A percentile compares a stretch with the other conserved stretches of the same genome.
phyloP scores from a whole-genome alignment of 2,113 vertebrate genomes.

The Paraplagusia blochii region DNA sequence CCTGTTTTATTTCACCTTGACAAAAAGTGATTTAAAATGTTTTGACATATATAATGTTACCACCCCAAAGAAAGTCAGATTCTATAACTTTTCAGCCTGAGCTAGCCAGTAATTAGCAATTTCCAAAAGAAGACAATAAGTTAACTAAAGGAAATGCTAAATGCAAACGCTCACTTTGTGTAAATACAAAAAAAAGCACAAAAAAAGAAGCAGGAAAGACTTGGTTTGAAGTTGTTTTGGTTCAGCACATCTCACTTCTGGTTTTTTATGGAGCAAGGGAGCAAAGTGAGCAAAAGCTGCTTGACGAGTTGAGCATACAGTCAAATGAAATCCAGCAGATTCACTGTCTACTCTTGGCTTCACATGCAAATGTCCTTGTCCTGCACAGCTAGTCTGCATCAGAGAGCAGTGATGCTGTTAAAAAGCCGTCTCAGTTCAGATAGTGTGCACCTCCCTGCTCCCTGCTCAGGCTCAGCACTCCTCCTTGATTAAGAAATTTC shows the following conservation, averaged over 20 bases:
- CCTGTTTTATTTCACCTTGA: too few species aligned
- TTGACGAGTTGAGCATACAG: constrained; percentile 2
- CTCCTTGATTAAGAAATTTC: constrained; percentile 20
- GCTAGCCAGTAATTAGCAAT: too few species aligned
- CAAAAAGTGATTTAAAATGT: too few species aligned
- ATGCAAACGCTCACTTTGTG: too few species aligned
- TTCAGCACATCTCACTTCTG: constrained; percentile 23
- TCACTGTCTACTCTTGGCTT: constrained; percentile 1
- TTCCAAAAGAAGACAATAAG: too few species aligned
- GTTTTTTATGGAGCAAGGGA: constrained; percentile 5
- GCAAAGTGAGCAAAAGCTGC: constrained; percentile 27
- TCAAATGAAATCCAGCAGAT: constrained; percentile 16
- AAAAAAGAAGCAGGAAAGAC: too few species aligned
- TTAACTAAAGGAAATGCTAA: too few species aligned
- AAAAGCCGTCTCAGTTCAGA: constrained; percentile 24
- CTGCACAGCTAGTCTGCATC: neutral
- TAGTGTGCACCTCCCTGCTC: constrained; percentile 16
- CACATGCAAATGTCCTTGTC: neutral
- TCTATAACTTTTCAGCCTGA: too few species aligned
- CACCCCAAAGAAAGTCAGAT: too few species aligned
- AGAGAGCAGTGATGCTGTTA: neutral
- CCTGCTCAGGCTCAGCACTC: constrained; percentile 6
- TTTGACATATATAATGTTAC: too few species aligned
- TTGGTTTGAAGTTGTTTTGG: too few species aligned
- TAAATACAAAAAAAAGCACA: too few species aligned